A percentile compares a stretch with the other conserved stretches of the same genome.
These are phyloP conservation scores for Leptodactylus fallax DNA, from an alignment of 2,797 vertebrate species.

Conservation along the genomic window DNA sequence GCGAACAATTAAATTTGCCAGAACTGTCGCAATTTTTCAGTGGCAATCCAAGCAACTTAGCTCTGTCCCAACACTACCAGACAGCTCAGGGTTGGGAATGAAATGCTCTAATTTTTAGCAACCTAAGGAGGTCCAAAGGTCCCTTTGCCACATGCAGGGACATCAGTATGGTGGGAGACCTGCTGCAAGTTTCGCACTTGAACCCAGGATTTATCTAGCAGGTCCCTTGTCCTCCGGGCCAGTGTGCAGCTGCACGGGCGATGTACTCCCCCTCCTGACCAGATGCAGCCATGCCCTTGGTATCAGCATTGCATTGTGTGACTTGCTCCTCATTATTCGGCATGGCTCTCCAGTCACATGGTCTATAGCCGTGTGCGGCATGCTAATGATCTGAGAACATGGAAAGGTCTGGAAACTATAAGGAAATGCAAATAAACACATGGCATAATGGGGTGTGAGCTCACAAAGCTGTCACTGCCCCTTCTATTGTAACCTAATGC, in stretches of 20 bases:
- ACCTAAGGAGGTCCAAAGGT: too few species aligned
- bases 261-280: not conserved
- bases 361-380: not conserved
- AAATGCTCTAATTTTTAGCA: too few species aligned
- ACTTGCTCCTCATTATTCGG: not conserved
- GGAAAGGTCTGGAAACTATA: not conserved
- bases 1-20: too few species aligned
- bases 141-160: too few species aligned
- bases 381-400: too few species aligned
- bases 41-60: too few species aligned
- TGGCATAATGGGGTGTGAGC: constrained; percentile 11
- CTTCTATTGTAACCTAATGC: constrained; percentile 41
- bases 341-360: not conserved
- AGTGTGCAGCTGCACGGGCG: not conserved
- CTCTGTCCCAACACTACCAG: too few species aligned
- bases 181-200: too few species aligned
- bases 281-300: not conserved
- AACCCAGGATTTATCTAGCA: too few species aligned
- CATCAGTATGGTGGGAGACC: too few species aligned
- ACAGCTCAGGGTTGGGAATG: too few species aligned
- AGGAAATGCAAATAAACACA: constrained; percentile 5
- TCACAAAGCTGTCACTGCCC: constrained; percentile 18
- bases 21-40: too few species aligned
- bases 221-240: not conserved
- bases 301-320: not conserved